Evolutionary conservation across 1,140 invertebrate species (phyloP).

Genomic region (Formica exsecta): DNA sequence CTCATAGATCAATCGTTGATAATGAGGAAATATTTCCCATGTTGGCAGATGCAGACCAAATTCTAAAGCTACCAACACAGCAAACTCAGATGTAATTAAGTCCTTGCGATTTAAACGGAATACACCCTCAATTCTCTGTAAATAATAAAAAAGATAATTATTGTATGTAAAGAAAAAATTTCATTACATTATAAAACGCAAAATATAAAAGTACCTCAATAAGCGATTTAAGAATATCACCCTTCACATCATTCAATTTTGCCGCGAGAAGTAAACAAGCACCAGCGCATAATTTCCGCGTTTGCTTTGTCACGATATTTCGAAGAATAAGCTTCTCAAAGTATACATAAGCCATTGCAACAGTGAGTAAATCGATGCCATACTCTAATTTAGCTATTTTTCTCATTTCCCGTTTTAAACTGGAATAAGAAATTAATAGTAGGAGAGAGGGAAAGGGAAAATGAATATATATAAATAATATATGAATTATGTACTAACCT

Average conservation of each 20-base stretch:
- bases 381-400: conserved; percentile 96
- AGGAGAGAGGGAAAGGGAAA: too few relatives aligned
- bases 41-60: conserved; percentile 97
- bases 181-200: conserved; percentile 43
- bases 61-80: conserved; percentile 96
- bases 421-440: conserved; percentile 82
- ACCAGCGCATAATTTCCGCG: conserved; percentile 97
- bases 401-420: conserved; percentile 97
- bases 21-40: conserved; percentile 97
- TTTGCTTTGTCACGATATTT: conserved; percentile 97
- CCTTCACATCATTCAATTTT: conserved; percentile 98
- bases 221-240: conserved; percentile 93
- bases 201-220: conserved; percentile 91
- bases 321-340: conserved; percentile 98
- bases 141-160: conserved; percentile 67
- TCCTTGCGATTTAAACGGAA: conserved; percentile 97
- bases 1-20: conserved; percentile 96
- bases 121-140: conserved; percentile 94
- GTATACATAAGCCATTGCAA: conserved; percentile 98
- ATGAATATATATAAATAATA: not conserved
- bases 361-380: conserved; percentile 95
- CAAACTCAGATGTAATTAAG: conserved; percentile 96
- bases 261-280: conserved; percentile 97
- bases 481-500: conserved; percentile 88
- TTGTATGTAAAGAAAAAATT: conserved; percentile 27